Base-by-base conservation (phyloP, 2,888 invertebrate genomes). In the Hypselothyrea guttata region DNA sequence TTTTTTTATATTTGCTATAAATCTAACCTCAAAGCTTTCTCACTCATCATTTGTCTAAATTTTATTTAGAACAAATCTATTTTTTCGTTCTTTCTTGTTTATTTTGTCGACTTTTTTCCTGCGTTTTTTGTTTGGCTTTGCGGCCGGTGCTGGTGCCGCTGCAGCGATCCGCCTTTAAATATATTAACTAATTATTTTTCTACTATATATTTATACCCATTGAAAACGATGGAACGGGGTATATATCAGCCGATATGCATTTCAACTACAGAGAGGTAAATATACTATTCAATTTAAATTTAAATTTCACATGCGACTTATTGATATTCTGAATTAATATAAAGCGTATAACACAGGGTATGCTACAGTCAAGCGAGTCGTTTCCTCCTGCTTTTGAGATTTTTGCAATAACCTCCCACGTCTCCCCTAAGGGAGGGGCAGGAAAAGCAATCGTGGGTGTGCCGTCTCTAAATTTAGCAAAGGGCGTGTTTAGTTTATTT, bases 1-100 rank as follows among this genome's bases (percentile, higher is more conserved):
- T 75, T 57, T 64, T 71, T 72, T 65, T 67, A 65, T 86, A 71
- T 78, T 68, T 33, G 58, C 64, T 55, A 86, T 84, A 86, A 82
- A 84, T 86, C 45, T 65, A 63, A 71, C 75, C 83, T 63, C 83
- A 82, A 84, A 78, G 69, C 71, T 62, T 69, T 72, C 55, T 75
- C 85, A 71, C 79, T 86, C 85, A 81, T 86, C 86, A 86, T 84
- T 84, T 86, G 86, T 86, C 86, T 64, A 66, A 44, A 56, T 37
- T 65, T 74, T 56, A 37, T 56, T 65, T 62, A 48, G 22, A 45
- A 38, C 28, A 22, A 30, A 27, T 42, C 22, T 12, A 13, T 16
- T 56, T 44, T 58, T 62, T 45, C 15, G 37, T 27, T 12, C 18
- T 38, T 49, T 78, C n/a, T 69, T 85, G 77, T 81, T 84, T 84